Evolutionary conservation across 2,888 invertebrate species (phyloP), one percentile per base, ranked within the genome.

Genomic region (Hemaris fuciformis): DNA sequence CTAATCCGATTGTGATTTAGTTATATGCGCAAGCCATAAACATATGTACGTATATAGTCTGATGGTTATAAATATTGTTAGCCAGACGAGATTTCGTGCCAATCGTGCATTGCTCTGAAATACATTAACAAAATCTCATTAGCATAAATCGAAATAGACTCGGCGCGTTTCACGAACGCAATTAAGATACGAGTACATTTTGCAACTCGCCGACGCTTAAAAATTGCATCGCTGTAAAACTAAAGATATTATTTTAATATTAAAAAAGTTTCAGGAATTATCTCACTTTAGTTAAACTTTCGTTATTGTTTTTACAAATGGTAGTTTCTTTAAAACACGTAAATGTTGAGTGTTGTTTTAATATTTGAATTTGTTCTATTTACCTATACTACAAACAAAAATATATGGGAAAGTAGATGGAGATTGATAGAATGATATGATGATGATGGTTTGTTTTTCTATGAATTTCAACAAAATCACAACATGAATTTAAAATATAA

Each of bases 101-200:
- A 46, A 45, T 59, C 53, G 57, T 66, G 58, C 42, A 62, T 67
- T 68, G 62, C 59, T 66, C 64, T 61, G 58, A 63, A 56, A 62
- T 38, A 53, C 64, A 63, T 68, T 63, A 59, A 46, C 61, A 57
- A 60, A 34, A 43, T 42, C 60, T 70, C 64, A 73, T 73, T 71
- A 69, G 62, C 68, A 70, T 69, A 65, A 70, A 66, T 66, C 57
- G 60, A 58, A 62, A 57, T 25, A 25, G 60, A 43, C 43, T 48
- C 57, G 22, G 27, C 31, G 53, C 53, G 42, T 22, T 43, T 34
- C 62, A 48, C 65, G 60, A 20, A 31, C 20, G n/a, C 23, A 38
- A 59, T 59, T 43, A 46, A 38, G 38, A 48, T 60, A n/a, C n/a
- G n/a, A n/a, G n/a, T n/a, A 60, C 34, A 18, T 23, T 25, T 25